These are phyloP conservation scores for Dysidea cf. avara DNA, from an alignment of 37 sponge, comb jelly and placozoan species.

Conservation along the genomic window DNA sequence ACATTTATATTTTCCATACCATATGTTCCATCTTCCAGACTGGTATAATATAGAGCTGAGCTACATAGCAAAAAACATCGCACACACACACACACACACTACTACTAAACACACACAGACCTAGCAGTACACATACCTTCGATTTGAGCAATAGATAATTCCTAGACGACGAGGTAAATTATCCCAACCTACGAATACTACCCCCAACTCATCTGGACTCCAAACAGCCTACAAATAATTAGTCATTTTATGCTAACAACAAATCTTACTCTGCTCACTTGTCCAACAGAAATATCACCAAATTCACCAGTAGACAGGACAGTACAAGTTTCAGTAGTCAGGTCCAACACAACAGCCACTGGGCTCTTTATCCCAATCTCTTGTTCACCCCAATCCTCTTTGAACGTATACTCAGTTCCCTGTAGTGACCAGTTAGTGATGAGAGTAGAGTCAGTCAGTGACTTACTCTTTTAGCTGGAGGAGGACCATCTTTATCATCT, in stretches of 20 bases:
- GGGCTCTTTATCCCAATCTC: constrained; percentile 56
- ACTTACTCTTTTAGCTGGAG: not conserved
- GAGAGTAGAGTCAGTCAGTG: not conserved
- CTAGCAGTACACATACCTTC: constrained; percentile 38
- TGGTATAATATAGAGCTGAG: constrained; percentile 60
- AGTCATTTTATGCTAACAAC: not conserved
- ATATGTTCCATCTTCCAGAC: constrained; percentile 25
- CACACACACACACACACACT: constrained; percentile 6
- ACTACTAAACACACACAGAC: not conserved
- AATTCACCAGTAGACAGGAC: constrained; percentile 26
- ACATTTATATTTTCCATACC: constrained; percentile 34
- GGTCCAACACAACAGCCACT: constrained; percentile 66
- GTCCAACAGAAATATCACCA: constrained; percentile 62
- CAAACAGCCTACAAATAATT: not conserved
- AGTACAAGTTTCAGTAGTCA: constrained; percentile 45
- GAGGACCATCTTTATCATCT: constrained; percentile 5
- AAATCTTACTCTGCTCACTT: not conserved
- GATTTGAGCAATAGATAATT: constrained; percentile 67
- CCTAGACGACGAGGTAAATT: constrained; percentile 76
- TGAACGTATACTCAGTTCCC: constrained; percentile 70
- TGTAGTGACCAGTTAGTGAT: not conserved
- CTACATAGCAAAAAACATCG: constrained; percentile 11
- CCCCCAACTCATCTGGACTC: constrained; percentile 22
- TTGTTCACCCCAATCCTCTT: constrained; percentile 89
- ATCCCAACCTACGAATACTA: constrained; percentile 84